phyloP scores from a whole-genome alignment of 2,888 invertebrate genomes.

The Drosophila aldrichi region DNA sequence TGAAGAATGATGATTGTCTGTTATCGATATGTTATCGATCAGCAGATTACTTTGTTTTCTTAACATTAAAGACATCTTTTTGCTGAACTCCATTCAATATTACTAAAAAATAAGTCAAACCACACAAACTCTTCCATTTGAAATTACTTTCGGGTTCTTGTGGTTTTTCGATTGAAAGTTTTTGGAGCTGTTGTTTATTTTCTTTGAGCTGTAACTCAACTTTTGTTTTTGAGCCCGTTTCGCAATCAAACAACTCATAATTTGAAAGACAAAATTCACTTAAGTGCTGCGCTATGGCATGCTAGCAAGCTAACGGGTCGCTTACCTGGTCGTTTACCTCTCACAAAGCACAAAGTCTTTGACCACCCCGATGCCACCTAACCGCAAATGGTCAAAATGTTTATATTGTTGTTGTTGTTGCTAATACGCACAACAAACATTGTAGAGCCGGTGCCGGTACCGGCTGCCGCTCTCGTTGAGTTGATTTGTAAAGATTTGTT shows the following conservation, averaged over 20 bases:
- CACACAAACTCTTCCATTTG: neutral
- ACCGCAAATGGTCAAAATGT: constrained; percentile 70
- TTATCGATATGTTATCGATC: neutral
- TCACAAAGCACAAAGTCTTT: constrained; percentile 35
- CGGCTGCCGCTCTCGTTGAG: neutral
- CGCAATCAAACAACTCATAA: constrained; percentile 30
- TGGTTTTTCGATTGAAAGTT: neutral
- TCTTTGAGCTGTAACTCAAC: neutral
- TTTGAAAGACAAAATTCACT: constrained; percentile 44
- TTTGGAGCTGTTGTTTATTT: neutral
- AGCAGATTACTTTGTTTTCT: too few relatives aligned
- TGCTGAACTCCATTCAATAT: too few relatives aligned
- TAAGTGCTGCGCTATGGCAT: constrained; percentile 18
- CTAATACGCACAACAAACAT: constrained; percentile 64
- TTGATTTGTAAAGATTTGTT: constrained; percentile 18
- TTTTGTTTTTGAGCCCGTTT: neutral
- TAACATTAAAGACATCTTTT: too few relatives aligned
- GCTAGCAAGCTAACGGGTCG: constrained; percentile 18
- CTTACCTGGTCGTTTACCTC: constrained; percentile 40
- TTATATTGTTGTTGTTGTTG: constrained; percentile 54
- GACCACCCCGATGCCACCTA: constrained; percentile 7
- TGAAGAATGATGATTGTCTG: neutral
- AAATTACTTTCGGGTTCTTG: neutral
- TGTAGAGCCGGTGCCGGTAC: neutral
- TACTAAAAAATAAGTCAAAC: too few relatives aligned